Evolutionary conservation across 2,797 vertebrate species (phyloP), one percentile per base, ranked within the genome.

Genomic region (Gymnoscopelus microlampas): DNA sequence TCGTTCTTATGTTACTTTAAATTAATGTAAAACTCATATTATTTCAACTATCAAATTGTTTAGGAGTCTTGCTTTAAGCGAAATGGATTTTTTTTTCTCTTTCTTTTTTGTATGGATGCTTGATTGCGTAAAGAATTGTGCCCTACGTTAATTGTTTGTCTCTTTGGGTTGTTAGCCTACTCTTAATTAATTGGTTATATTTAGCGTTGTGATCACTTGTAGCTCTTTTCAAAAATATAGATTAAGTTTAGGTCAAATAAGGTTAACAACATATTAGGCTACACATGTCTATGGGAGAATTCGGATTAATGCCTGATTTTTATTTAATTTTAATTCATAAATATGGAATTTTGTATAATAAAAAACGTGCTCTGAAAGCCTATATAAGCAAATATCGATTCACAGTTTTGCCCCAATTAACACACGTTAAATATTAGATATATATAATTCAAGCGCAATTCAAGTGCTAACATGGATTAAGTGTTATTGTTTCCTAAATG

Each of bases 361-460:
- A 14, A n/a, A n/a, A n/a, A 13, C 8, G 68, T 11, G 24, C 10
- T 62, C 35, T 51, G 13, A 59, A 24, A 58, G 14, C 29, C 10
- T 65, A 3, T 14, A 53, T 60, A 9, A 44, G 39, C 49, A 75
- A 86, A 87, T 73, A 83, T 81, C 63, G n/a, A 62, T 65, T 62
- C 29, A 14, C 66, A 6, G 35, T 47, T 65, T 57, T 55, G 53
- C 53, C 23, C 8, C 12, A 57, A 80, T 78, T 70, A 73, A 76
- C 61, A 70, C 66, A 55, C 66, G 19, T 13, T 14, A 29, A 60
- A 44, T 12, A 81, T 73, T 80, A 56, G 39, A 73, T 59, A 12
- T 75, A 57, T 75, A 3, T 58, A 49, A 82, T 85, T 85, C 78
- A 83, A 84, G 84, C 32, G 70, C 77, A 66, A 53, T 76, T 76